Conservation (phyloP, 2,113 vertebrate genomes). For the Isichthys henryi region DNA sequence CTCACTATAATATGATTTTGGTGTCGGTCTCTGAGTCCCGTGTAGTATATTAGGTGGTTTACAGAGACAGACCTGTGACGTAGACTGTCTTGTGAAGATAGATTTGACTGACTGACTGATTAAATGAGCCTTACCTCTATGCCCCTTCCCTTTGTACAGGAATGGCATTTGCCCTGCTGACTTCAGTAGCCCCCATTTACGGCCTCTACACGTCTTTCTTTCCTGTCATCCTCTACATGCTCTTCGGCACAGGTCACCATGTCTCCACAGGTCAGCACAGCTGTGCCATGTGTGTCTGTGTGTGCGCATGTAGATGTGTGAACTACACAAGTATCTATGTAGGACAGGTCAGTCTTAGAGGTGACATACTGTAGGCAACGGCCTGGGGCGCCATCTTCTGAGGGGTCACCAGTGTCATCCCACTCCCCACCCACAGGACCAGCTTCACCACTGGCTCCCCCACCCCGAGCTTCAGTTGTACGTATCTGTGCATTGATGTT, state of each 20-base stretch:
- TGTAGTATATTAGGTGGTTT: neutral
- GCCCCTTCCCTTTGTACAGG: conserved; percentile 49
- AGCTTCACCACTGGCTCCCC: neutral
- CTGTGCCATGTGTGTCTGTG: neutral
- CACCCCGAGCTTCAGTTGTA: neutral
- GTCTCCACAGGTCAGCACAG: conserved; percentile 75
- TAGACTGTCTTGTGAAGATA: neutral
- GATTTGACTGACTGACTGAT: neutral
- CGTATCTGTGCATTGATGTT: neutral
- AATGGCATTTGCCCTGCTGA: conserved; percentile 85
- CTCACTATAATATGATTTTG: neutral
- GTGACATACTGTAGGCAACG: neutral
- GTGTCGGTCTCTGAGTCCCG: neutral
- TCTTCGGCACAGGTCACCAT: conserved; percentile 81
- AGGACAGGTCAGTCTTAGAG: neutral
- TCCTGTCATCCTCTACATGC: conserved; percentile 77
- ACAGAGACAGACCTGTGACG: neutral
- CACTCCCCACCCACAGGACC: neutral
- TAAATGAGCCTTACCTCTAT: neutral
- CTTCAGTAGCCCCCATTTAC: conserved; percentile 83
- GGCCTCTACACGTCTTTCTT: conserved; percentile 90
- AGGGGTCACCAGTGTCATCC: neutral
- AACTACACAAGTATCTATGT: neutral
- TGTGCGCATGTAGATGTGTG: neutral
- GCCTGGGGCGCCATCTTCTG: neutral